phyloP scores from a whole-genome alignment of 2,113 vertebrate species.

The Regulus satrapa region DNA sequence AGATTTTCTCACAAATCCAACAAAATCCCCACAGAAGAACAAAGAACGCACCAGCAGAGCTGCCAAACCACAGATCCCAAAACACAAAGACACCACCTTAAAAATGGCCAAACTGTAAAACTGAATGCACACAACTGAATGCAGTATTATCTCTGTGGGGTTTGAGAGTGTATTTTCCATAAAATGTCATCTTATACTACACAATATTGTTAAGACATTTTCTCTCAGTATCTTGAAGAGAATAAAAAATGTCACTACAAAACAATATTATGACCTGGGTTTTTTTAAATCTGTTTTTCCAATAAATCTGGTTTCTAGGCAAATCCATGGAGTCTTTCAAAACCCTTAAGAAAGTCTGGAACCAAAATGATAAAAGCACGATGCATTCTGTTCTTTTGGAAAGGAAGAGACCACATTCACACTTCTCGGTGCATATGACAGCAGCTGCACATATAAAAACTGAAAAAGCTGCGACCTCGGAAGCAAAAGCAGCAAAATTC shows the following conservation, averaged over 20 bases:
- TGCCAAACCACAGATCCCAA: neutral
- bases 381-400: neutral
- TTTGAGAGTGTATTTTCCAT: neutral
- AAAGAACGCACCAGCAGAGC: neutral
- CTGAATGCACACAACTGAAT: neutral
- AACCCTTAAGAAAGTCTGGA: neutral
- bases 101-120: neutral
- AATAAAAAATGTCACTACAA: neutral
- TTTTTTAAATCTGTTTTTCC: neutral
- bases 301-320: neutral
- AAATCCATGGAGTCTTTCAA: neutral
- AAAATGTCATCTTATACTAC: neutral
- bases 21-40: neutral
- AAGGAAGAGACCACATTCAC: neutral
- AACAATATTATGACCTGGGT: neutral
- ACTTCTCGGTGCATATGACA: neutral
- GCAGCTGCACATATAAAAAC: neutral
- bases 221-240: neutral
- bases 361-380: neutral
- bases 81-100: neutral
- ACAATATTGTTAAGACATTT: neutral
- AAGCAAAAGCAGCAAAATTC: constrained; percentile 37
- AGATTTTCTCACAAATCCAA: neutral
- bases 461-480: neutral
- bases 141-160: neutral